These are phyloP conservation scores for Pluvialis apricaria DNA, from an alignment of 2,113 vertebrate species.

Conservation along the genomic window DNA sequence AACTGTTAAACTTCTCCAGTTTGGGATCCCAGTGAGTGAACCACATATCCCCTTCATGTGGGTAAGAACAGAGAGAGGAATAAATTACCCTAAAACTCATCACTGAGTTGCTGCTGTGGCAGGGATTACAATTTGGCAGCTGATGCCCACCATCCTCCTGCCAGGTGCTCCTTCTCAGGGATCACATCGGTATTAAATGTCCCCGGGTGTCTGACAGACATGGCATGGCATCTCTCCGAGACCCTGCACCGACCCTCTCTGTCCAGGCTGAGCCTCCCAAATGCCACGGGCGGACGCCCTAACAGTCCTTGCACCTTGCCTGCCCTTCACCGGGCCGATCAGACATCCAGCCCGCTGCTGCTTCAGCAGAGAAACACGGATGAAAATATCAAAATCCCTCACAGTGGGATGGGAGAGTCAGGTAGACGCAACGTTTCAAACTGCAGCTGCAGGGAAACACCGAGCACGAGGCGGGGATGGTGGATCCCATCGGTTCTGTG, in stretches of 20 bases:
- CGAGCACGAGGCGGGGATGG: accelerated
- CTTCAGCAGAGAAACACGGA: background rate
- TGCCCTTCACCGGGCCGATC: background rate
- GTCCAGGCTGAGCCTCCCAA: background rate
- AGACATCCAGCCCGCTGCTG: background rate
- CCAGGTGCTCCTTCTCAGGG: background rate
- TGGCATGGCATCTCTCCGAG: background rate
- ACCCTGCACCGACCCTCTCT: background rate
- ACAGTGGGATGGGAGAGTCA: background rate
- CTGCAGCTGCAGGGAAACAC: background rate
- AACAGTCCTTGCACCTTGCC: background rate
- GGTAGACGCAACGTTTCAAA: background rate
- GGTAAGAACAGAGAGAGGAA: background rate
- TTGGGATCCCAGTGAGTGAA: background rate
- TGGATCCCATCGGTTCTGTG: background rate
- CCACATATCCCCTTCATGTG: background rate
- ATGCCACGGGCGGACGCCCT: accelerated
- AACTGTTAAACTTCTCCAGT: background rate
- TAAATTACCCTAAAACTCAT: background rate
- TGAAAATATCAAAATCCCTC: background rate
- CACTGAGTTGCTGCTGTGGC: accelerated
- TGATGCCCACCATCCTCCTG: background rate
- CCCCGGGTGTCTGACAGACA: background rate
- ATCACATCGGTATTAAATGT: accelerated
- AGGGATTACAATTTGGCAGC: background rate